Base-by-base conservation (phyloP, 2,113 vertebrate species). In the Emydura subglobosa region DNA sequence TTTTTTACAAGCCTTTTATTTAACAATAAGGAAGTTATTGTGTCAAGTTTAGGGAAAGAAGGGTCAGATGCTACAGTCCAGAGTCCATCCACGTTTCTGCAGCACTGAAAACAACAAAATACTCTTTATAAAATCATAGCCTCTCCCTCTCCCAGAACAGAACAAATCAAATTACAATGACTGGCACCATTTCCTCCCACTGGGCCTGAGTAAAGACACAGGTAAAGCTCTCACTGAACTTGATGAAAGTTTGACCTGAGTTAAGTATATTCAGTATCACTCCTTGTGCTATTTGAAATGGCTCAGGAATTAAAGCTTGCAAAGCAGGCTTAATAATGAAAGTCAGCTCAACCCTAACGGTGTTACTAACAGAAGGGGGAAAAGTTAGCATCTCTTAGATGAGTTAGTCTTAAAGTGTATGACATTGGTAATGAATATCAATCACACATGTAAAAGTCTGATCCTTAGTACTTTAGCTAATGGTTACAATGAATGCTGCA, bases 271-370 rank as follows among this genome's bases (percentile, higher is more conserved):
- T 83, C 16, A 14, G 3, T 49, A 27, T 81, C 22, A 27, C 65
- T 0, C 0, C 24, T 91, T 21, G 16, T 82, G 51, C 57, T 85
- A 6, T 80, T 17, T 81, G 31, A 88, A 79, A 19, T 87, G 7
- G n/a, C 76, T 57, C 22, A 31, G 82, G 55, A 90, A 47, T 22
- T 87, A 47, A 89, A 61, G 9, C 55, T 47, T 81, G 79, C 29
- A 39, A 80, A n/a, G 4, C 19, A 21, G 19, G 0, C 0, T 49
- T 80, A 57, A 12, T 22, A 49, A 25, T 39, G 5, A 42, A 68
- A 86, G 16, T 51, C 4, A 27, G 24, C 19, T 55, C 27, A 68
- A n/a, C 8, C 22, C 13, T 80, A 51, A 72, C 14, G 27, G 29
- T 31, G 13, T 61, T 61, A 61, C 29, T 12, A 34, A 31, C 6